phyloP scores from a whole-genome alignment of 2,888 invertebrate genomes.

The Orthosia cruda region DNA sequence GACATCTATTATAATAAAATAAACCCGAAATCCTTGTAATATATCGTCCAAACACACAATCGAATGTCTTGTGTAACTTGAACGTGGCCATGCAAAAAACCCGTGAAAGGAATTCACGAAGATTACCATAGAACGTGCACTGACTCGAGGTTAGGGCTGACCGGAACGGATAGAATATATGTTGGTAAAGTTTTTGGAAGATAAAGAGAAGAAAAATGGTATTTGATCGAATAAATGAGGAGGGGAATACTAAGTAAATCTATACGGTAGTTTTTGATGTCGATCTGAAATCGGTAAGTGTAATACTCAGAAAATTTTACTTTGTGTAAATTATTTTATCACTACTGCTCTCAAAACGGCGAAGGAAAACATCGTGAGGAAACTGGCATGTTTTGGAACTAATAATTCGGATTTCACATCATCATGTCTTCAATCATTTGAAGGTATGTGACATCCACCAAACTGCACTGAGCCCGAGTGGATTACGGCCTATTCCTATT shows the following conservation, averaged over 20 bases:
- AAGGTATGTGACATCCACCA: no score
- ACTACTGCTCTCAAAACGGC: no score
- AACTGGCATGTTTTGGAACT: no score
- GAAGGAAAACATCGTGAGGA: no score
- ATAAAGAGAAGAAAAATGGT: background rate
- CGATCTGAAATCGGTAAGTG: no score
- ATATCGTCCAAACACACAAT: conserved; percentile 30
- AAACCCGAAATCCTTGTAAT: background rate
- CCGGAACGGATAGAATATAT: background rate
- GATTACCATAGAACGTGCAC: conserved; percentile 61
- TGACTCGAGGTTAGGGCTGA: conserved; percentile 38
- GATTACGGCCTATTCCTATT: no score
- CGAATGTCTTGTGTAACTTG: conserved; percentile 26
- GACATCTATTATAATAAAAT: conserved; percentile 8
- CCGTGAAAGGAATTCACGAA: conserved; percentile 39
- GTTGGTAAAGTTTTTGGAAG: background rate
- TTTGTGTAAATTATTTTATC: no score
- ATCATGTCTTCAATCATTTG: no score
- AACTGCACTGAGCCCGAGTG: no score
- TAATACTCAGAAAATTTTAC: no score
- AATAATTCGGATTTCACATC: no score
- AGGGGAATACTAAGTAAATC: conserved; percentile 4
- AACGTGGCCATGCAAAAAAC: conserved; percentile 52
- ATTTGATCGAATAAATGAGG: background rate
- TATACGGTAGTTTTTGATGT: no score